Evolutionary conservation across 2,797 vertebrate genomes (phyloP), one percentile per base, ranked within the genome.

Genomic region (Bufotes viridis): DNA sequence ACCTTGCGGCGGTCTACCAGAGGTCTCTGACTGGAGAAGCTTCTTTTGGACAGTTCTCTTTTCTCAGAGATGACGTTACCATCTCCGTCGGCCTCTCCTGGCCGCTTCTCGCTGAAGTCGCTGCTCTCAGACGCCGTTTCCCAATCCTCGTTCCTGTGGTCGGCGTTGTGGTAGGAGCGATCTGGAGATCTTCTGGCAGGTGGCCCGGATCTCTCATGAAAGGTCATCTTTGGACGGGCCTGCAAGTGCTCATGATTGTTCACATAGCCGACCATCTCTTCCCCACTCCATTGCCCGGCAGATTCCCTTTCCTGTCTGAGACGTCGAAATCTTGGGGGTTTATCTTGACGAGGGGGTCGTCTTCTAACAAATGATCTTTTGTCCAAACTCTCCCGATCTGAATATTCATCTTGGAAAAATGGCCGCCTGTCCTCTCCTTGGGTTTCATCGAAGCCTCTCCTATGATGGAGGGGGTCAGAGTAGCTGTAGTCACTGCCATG

Each of bases 41-140:
- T 99, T 90, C 98, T 95, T 91, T 99, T 99, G 7, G 98, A 97
- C 67, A 98, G 92, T 82, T 99, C 98, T 91, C 97, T 96, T 94
- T 98, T 99, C 92, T 99, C 98, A 1, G 94, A 95, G 55, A 94
- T 70, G 86, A 93, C 89, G 0, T 93, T 93, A 3, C 96, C 96
- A 0, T 99, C 97, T 0, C 8, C 94, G 96, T 0, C 93, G 93
- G 1, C 95, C 93, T 90, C 97, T 95, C 49, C 88, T 65, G 97
- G 98, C 34, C 97, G 94, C 91, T 97, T 95, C 92, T 99, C 98
- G 0, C 95, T 96, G 86, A 99, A 97, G 92, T 99, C 98, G 0
- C 98, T 99, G 95, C 97, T 99, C 80, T 99, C 98, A 0, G 98
- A 99, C 0, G 97, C 98, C 0, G 97, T 98, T 90, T 99, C 98